Conservation (phyloP, 2,797 vertebrate genomes). For the Pseudomugil gertrudae region DNA sequence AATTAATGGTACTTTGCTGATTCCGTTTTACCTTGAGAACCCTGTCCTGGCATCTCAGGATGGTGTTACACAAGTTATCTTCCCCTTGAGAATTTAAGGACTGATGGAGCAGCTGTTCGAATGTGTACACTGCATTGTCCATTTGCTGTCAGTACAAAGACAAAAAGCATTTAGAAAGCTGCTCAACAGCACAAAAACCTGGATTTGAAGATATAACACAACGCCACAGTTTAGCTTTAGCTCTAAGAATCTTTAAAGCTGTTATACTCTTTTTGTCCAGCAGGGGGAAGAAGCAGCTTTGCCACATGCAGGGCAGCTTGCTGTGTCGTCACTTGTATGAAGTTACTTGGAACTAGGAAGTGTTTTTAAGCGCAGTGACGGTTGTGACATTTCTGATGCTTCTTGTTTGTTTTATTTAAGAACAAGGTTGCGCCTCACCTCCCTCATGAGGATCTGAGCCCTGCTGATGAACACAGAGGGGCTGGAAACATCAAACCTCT, state of each 20-base stretch:
- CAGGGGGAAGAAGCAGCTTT: slow-evolving; percentile 61
- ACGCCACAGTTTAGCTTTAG: not conserved
- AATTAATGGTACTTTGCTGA: not conserved
- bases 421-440: slow-evolving; percentile 78
- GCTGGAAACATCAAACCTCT: slow-evolving; percentile 91
- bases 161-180: not conserved
- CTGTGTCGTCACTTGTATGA: not conserved
- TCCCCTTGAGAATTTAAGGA: slow-evolving; percentile 84
- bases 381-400: not conserved
- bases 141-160: slow-evolving; percentile 86
- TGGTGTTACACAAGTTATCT: slow-evolving; percentile 88
- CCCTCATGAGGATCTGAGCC: slow-evolving; percentile 96
- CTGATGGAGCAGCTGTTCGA: slow-evolving; percentile 94
- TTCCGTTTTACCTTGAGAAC: slow-evolving; percentile 90
- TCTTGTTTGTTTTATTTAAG: not conserved
- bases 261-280: slow-evolving; percentile 50
- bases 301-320: not conserved
- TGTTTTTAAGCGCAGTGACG: slow-evolving; percentile 12
- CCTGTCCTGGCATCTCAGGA: slow-evolving; percentile 92
- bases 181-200: not conserved
- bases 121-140: slow-evolving; percentile 93
- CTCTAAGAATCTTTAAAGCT: not conserved
- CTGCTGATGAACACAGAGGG: slow-evolving; percentile 91
- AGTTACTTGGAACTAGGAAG: slow-evolving; percentile 2
- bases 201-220: not conserved